A percentile compares a stretch with the other conserved stretches of the same genome.
phyloP scores from a whole-genome alignment of 2,888 invertebrate species.

The Temnothorax ravouxi region DNA sequence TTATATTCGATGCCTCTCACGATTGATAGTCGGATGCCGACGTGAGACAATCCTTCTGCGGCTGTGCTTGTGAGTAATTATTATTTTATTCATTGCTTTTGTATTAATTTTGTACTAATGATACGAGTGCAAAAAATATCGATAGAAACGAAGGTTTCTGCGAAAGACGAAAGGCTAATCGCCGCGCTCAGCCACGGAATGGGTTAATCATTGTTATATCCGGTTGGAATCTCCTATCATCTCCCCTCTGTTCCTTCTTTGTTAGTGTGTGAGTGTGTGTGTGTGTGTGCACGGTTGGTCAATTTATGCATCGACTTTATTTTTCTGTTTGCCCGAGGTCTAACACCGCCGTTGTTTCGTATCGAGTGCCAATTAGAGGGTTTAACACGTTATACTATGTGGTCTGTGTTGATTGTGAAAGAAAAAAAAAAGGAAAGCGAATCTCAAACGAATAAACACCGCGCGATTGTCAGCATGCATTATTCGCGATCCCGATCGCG shows the following conservation, averaged over 20 bases:
- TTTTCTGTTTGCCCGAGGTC: slow-evolving; percentile 73
- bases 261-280: slow-evolving; percentile 58
- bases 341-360: slow-evolving; percentile 63
- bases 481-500: slow-evolving; percentile 30
- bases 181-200: slow-evolving; percentile 3
- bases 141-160: not conserved
- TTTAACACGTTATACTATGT: slow-evolving; percentile 61
- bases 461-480: slow-evolving; percentile 40
- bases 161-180: not conserved
- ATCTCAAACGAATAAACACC: slow-evolving; percentile 15
- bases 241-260: slow-evolving; percentile 15
- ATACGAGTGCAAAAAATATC: not conserved
- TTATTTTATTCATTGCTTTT: not conserved
- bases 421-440: not conserved
- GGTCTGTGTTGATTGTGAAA: slow-evolving; percentile 46
- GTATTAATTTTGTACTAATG: not conserved
- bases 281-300: slow-evolving; percentile 68
- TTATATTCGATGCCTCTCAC: not conserved
- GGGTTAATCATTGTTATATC: not conserved
- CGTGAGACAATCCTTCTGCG: slow-evolving; percentile 5
- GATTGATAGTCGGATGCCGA: slow-evolving; percentile 4
- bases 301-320: slow-evolving; percentile 78
- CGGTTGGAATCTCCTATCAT: not conserved
- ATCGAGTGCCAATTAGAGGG: slow-evolving; percentile 57
- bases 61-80: not conserved